A percentile compares a stretch with the other conserved stretches of the same genome.
These are phyloP conservation scores for Drosophila paramelanica DNA, from an alignment of 2,888 invertebrate genomes.

Conservation along the genomic window DNA sequence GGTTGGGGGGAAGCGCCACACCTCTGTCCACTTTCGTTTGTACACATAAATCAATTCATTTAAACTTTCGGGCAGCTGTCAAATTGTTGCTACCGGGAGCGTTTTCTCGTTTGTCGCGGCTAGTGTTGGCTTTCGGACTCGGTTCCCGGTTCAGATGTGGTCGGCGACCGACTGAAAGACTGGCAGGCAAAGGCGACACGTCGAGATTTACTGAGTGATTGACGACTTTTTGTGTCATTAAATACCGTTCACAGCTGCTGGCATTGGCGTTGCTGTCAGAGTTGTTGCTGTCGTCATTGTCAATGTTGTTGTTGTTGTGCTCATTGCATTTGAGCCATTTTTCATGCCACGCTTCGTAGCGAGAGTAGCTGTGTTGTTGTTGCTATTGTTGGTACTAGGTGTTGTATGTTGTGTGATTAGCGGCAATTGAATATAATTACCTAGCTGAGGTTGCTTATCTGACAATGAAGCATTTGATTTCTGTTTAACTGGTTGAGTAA, in stretches of 20 bases:
- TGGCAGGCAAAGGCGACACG: slow-evolving; percentile 60
- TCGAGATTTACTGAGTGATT: slow-evolving; percentile 79
- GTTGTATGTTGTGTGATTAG: slow-evolving; percentile 63
- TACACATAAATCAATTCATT: slow-evolving; percentile 83
- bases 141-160: slow-evolving; percentile 21
- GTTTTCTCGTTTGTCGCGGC: slow-evolving; percentile 43
- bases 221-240: slow-evolving; percentile 83
- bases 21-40: slow-evolving; percentile 50
- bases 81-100: slow-evolving; percentile 82
- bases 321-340: slow-evolving; percentile 59
- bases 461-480: neutral
- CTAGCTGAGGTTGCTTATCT: slow-evolving; percentile 25
- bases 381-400: neutral
- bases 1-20: slow-evolving; percentile 30
- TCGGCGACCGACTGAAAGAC: slow-evolving; percentile 7
- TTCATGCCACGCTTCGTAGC: slow-evolving; percentile 64
- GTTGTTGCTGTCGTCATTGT: slow-evolving; percentile 1
- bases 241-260: slow-evolving; percentile 73
- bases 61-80: slow-evolving; percentile 83
- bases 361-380: slow-evolving; percentile 51
- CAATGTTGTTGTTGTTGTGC: slow-evolving; percentile 35
- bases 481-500: too few relatives aligned
- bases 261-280: slow-evolving; percentile 22
- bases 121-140: slow-evolving; percentile 10
- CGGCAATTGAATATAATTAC: slow-evolving; percentile 50